These are phyloP conservation scores for Lamproptera curius DNA, from an alignment of 2,888 invertebrate species.

Conservation along the genomic window DNA sequence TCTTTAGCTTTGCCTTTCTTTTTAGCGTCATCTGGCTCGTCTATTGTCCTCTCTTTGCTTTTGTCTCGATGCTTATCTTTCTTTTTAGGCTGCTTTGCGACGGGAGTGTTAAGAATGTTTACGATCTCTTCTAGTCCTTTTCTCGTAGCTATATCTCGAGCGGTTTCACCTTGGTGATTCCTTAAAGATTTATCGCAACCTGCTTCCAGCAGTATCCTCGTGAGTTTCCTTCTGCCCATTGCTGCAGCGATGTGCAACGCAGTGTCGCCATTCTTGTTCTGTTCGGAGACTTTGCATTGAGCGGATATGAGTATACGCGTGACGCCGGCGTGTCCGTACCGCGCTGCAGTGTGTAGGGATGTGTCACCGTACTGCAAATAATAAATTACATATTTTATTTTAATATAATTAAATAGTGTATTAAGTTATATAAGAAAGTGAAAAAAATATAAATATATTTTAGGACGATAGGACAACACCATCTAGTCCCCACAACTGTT, in stretches of 20 bases:
- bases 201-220: conserved; percentile 92
- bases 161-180: conserved; percentile 94
- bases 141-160: conserved; percentile 91
- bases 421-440: too few species aligned
- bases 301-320: conserved; percentile 96
- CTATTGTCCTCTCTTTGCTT: conserved; percentile 74
- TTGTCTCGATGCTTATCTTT: conserved; percentile 61
- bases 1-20: conserved; percentile 65
- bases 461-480: too few species aligned
- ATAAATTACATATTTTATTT: too few species aligned
- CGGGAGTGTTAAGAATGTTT: conserved; percentile 82
- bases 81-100: conserved; percentile 65
- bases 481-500: too few species aligned
- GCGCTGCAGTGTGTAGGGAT: conserved; percentile 94
- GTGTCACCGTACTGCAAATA: conserved; percentile 94
- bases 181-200: conserved; percentile 82
- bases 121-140: conserved; percentile 92
- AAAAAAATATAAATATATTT: too few species aligned
- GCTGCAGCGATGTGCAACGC: conserved; percentile 96
- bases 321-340: conserved; percentile 98
- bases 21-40: conserved; percentile 68
- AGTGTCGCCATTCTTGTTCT: conserved; percentile 97
- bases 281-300: conserved; percentile 89
- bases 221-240: conserved; percentile 94
- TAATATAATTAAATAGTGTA: neutral